Evolutionary conservation across 2,113 vertebrate genomes (phyloP).

Genomic region (Mustelus asterias): DNA sequence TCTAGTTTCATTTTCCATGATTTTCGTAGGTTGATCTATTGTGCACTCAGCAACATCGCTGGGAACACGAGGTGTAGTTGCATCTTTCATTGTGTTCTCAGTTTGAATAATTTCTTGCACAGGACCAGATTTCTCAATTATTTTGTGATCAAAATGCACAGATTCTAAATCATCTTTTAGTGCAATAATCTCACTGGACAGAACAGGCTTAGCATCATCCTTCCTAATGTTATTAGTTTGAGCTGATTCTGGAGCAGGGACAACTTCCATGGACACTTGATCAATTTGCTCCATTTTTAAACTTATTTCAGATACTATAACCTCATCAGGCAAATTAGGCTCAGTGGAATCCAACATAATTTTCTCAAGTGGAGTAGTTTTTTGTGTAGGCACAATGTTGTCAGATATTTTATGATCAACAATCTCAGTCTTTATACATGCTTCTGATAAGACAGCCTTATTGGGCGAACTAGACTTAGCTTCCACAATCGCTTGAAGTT

Average conservation of each 20-base stretch:
- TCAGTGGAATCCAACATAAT: background rate
- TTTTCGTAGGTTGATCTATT: background rate
- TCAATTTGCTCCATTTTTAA: background rate
- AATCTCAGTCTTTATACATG: background rate
- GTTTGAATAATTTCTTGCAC: background rate
- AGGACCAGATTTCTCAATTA: background rate
- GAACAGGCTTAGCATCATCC: background rate
- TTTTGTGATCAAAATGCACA: background rate
- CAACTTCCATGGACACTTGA: background rate
- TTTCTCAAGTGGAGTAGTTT: background rate
- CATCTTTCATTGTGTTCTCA: background rate
- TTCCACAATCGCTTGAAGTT: background rate
- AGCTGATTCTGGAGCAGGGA: background rate
- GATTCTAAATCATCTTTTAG: background rate
- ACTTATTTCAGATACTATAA: background rate
- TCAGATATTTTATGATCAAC: background rate
- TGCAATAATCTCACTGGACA: background rate
- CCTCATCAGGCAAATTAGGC: background rate
- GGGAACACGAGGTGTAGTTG: background rate
- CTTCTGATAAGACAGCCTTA: background rate
- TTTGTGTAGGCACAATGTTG: background rate
- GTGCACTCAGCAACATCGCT: background rate
- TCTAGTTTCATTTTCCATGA: conserved; percentile 39
- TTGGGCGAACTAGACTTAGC: background rate
- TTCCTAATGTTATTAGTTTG: background rate